Evolutionary conservation across 2,888 invertebrate genomes (phyloP).

Genomic region (Drosophila dives): DNA sequence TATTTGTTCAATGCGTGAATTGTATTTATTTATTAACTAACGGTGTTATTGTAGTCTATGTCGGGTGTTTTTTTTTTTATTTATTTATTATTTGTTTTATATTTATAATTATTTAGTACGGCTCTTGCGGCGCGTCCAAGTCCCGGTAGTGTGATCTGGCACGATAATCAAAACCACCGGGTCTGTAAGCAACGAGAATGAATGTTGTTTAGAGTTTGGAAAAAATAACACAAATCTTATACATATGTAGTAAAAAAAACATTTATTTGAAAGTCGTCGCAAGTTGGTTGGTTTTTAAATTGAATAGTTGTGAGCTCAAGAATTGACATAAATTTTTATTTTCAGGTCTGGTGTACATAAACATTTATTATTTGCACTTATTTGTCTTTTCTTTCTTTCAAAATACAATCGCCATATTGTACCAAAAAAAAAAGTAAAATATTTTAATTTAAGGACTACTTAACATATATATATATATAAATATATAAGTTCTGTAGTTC

Average conservation of each 20-base stretch:
- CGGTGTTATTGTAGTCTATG: slow-evolving; percentile 29
- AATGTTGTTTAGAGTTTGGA: slow-evolving; percentile 59
- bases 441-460: slow-evolving; percentile 22
- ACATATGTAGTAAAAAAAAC: slow-evolving; percentile 45
- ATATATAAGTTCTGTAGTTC: slow-evolving; percentile 30
- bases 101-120: slow-evolving; percentile 81
- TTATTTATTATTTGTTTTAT: neutral
- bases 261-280: slow-evolving; percentile 47
- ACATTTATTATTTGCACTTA: slow-evolving; percentile 18
- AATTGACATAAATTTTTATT: neutral
- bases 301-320: slow-evolving; percentile 8
- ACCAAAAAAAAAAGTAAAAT: slow-evolving; percentile 18
- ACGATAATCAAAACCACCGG: slow-evolving; percentile 91
- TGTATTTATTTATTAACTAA: slow-evolving; percentile 26
- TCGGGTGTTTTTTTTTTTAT: slow-evolving; percentile 3
- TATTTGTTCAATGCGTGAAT: slow-evolving; percentile 30
- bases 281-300: slow-evolving; percentile 9
- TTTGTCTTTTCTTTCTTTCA: slow-evolving; percentile 57
- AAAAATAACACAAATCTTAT: slow-evolving; percentile 54
- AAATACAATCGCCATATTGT: slow-evolving; percentile 64
- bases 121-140: slow-evolving; percentile 96
- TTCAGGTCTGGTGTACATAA: slow-evolving; percentile 18
- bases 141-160: slow-evolving; percentile 96
- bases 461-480: slow-evolving; percentile 17
- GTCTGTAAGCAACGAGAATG: slow-evolving; percentile 88